Conservation (phyloP, 1,140 invertebrate genomes). For the Aplysia californica region DNA sequence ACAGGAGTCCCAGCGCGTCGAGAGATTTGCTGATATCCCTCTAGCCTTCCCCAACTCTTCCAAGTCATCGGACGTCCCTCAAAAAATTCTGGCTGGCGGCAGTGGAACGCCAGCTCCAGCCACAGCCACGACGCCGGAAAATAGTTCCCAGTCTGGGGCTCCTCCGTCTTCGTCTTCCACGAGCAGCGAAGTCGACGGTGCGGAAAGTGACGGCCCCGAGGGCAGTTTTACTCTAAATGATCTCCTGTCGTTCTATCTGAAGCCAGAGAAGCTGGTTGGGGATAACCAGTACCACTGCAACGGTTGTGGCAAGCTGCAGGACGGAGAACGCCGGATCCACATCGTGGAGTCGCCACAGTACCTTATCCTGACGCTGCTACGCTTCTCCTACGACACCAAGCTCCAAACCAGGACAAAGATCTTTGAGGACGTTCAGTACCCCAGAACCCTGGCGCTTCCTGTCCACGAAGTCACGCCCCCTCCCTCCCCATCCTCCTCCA, state of each 20-base stretch:
- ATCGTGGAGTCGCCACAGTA: slow-evolving; percentile 80
- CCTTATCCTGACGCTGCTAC: slow-evolving; percentile 83
- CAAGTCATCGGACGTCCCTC: slow-evolving; percentile 6
- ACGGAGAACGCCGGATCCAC: slow-evolving; percentile 80
- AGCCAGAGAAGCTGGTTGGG: slow-evolving; percentile 80
- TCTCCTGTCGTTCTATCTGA: slow-evolving; percentile 80
- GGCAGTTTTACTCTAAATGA: slow-evolving; percentile 43
- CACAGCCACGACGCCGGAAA: neutral
- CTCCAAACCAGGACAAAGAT: slow-evolving; percentile 78
- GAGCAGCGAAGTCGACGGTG: neutral
- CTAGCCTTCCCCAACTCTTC: slow-evolving; percentile 77
- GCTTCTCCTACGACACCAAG: slow-evolving; percentile 82
- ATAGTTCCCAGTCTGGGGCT: neutral
- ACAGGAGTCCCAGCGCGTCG: slow-evolving; percentile 77
- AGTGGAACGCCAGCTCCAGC: neutral
- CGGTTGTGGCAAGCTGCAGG: slow-evolving; percentile 78
- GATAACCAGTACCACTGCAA: slow-evolving; percentile 87
- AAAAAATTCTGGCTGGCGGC: slow-evolving; percentile 42
- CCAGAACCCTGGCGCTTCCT: slow-evolving; percentile 58
- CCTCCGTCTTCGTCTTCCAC: neutral
- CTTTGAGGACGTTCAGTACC: slow-evolving; percentile 64
- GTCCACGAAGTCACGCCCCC: slow-evolving; percentile 11
- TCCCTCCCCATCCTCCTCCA: no score
- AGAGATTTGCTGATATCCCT: slow-evolving; percentile 84
- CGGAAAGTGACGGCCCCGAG: neutral